Base-by-base conservation (phyloP, 2,113 vertebrate genomes). In the Rhynchomys soricoides region DNA sequence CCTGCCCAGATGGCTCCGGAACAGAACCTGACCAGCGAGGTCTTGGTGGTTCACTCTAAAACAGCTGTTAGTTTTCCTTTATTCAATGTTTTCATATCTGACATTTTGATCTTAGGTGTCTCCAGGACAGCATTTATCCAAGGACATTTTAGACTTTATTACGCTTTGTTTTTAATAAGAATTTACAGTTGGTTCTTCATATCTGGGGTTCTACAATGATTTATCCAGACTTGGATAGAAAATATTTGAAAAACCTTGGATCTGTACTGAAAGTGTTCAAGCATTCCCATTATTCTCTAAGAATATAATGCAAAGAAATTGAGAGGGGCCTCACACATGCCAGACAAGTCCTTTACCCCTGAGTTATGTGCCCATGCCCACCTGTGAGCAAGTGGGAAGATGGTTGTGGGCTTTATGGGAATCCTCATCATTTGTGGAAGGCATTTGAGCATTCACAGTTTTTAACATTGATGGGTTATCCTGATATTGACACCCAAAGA, bases 111-210 rank as follows among this genome's bases (percentile, higher is more conserved):
- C 43, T 66, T 55, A 45, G 55, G 48, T 52, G 52, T 24, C 22
- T 91, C 26, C 17, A 31, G 43, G 50, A 4, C 45, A 89, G 5
- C 22, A 70, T 89, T 59, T 91, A 40, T 57, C 37, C 86, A 79
- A 1, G 62, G 45, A 52, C 5, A 73, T 55, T 59, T 94, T 16
- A 92, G 43, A 78, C 82, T 83, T 87, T 73, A 62, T 73, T 29
- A 85, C 34, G 1, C 26, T 73, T 95, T 90, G 71, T 89, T 79
- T 82, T 86, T 81, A 86, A 70, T 79, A 64, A 92, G 50, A 77
- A 52, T 50, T 24, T 64, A 40, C 4, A n/a, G 22, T 66, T 40
- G 62, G 55, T 7, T 17, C 1, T 81, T 79, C 22, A 81, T 43
- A 10, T 21, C 1, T 48, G 19, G 22, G 9, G 9, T 68, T 68